Conservation (phyloP, 2,888 invertebrate species). For the Baccha elongata region DNA sequence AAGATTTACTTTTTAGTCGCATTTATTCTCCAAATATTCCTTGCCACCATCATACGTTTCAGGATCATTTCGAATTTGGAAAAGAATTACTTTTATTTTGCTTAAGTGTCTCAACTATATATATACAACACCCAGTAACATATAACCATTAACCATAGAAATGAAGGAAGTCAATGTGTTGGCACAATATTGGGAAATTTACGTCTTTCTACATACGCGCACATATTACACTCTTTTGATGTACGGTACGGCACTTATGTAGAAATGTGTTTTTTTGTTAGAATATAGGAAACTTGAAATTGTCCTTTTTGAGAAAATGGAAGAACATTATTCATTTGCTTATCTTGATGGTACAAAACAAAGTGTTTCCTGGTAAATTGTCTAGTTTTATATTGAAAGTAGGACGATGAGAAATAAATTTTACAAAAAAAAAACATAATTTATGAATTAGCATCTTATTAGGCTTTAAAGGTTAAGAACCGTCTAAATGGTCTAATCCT, state of each 20-base stretch:
- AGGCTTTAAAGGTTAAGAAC: constrained; percentile 48
- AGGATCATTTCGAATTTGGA: not conserved
- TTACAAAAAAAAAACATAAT: not conserved
- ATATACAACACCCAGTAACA: constrained; percentile 3
- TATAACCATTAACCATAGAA: no score
- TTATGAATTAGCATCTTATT: constrained; percentile 59
- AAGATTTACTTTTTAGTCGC: constrained; percentile 37
- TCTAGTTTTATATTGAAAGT: constrained; percentile 30
- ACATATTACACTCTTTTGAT: constrained; percentile 28
- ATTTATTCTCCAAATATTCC: not conserved
- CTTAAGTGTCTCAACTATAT: constrained; percentile 29
- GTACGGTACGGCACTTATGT: constrained; percentile 31
- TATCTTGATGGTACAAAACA: constrained; percentile 43
- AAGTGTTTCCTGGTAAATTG: constrained; percentile 29
- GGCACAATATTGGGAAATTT: constrained; percentile 35
- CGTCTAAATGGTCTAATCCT: no score
- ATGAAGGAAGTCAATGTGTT: not conserved
- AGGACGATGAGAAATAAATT: not conserved
- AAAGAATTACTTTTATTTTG: constrained; percentile 51
- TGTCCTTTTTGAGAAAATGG: constrained; percentile 32
- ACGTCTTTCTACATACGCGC: not conserved
- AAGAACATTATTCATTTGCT: constrained; percentile 51
- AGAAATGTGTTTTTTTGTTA: constrained; percentile 19
- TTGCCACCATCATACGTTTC: not conserved
- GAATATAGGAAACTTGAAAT: constrained; percentile 42